These are phyloP conservation scores for Anthonomus grandis DNA, from an alignment of 1,140 invertebrate species.

Conservation along the genomic window DNA sequence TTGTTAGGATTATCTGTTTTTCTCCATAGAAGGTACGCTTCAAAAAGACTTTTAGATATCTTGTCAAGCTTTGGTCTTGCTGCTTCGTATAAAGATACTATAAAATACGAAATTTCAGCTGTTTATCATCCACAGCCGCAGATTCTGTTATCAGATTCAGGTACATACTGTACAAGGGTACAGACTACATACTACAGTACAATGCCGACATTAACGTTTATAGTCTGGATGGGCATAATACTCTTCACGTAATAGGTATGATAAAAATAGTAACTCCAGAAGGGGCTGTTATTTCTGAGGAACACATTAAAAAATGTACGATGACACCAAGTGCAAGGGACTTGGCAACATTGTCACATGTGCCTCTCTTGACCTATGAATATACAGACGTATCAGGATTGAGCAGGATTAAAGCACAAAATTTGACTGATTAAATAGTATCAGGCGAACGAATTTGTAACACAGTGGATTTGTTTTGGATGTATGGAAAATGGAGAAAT, in stretches of 20 bases:
- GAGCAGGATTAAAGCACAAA: constrained; percentile 24
- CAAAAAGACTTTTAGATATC: constrained; percentile 37
- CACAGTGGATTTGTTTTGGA: constrained; percentile 30
- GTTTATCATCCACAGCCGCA: constrained; percentile 43
- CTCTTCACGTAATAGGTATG: constrained; percentile 47
- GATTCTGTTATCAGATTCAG: constrained; percentile 43
- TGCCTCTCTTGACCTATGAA: constrained; percentile 36
- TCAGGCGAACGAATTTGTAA: constrained; percentile 13
- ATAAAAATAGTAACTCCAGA: constrained; percentile 46
- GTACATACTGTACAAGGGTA: constrained; percentile 40
- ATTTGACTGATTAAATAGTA: constrained; percentile 17
- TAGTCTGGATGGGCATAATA: constrained; percentile 47
- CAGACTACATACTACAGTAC: constrained; percentile 47
- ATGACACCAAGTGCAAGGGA: constrained; percentile 32
- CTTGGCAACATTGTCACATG: constrained; percentile 36
- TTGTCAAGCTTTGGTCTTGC: constrained; percentile 39
- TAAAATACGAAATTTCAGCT: constrained; percentile 44
- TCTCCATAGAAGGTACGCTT: constrained; percentile 44
- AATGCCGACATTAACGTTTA: constrained; percentile 49
- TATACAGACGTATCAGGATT: constrained; percentile 32
- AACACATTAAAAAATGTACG: constrained; percentile 26
- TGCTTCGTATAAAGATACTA: constrained; percentile 44
- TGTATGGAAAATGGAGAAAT: constrained; percentile 30
- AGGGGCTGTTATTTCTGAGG: constrained; percentile 31
- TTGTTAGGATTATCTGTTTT: constrained; percentile 43